Evolutionary conservation across 2,888 invertebrate genomes (phyloP), one percentile per base, ranked within the genome.

Genomic region (Hydrotaea cyrtoneurina): DNA sequence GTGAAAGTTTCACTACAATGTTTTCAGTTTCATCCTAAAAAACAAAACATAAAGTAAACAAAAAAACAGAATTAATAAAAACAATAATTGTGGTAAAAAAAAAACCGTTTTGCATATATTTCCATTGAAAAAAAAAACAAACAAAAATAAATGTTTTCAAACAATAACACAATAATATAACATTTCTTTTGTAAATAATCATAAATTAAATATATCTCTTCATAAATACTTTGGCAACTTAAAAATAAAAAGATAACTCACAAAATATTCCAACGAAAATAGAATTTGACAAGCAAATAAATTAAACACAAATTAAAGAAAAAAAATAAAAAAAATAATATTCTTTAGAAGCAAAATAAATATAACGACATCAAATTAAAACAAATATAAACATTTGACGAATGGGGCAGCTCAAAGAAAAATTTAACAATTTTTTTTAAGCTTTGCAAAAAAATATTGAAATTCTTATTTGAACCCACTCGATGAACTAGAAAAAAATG

Each of bases 371-470:
- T 1, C 21, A 21, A 19, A 62, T 26, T 59, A 36, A 31, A 76
- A 79, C 39, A 53, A 26, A 31, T n/a, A n/a, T 11, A 74, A 39
- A 72, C 15, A 69, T 53, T 53, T 17, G 31, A 77, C 59, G n/a
- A n/a, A 4, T 43, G 57, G 39, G 31, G 64, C 46, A 74, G 50
- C 59, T 76, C 46, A 77, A 71, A 71, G 69, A 74, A 82, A 82
- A 82, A 75, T 77, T 31, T 80, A 50, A 55, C 79, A 85, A 82
- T 77, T 77, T 90, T 89, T 90, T 90, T 87, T 88, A 86, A 88
- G 78, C 69, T 64, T 76, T 86, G 86, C 80, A 81, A 90, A 90
- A 89, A 89, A 89, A 88, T 31, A 31, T 89, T 89, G 89, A 86
- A 91, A 90, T 89, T 89, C 87, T 82, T 77, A 87, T 86, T 81